Evolutionary conservation across 2,888 invertebrate genomes (phyloP), one percentile per base, ranked within the genome.

Genomic region (Hypselothyrea guttata): DNA sequence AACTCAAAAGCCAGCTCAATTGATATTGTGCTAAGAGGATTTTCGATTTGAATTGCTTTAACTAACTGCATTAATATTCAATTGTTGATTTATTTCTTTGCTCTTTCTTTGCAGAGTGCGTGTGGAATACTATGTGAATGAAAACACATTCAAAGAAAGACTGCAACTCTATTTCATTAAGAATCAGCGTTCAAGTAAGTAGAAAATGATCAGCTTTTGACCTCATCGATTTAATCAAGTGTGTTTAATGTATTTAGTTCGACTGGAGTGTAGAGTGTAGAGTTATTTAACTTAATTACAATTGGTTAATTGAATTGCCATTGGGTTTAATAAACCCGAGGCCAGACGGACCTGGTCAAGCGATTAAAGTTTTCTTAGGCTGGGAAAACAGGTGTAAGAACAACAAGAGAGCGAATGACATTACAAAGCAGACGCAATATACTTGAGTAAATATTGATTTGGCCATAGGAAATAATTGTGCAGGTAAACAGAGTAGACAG

Each of bases 111-210:
- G 95, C 95, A 99, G 98, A 93, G 98, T 99, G 86, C 96, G 98
- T 86, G 98, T 99, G 91, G 98, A 99, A 91, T 99, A 98, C 91
- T 99, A 98, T 92, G 98, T 98, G 89, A 98, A 98, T 92, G 98
- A 99, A 92, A 98, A 98, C 90, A 98, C 98, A 89, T 95, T 98
- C 91, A 98, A 98, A 93, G 98, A 98, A 93, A 94, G 98, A 91
- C 95, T 99, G 90, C 98, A 99, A 92, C 93, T 98, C 85, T 99
- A 98, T 92, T 99, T 99, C 93, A 97, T 99, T 92, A 98, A 99
- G 92, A 99, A 99, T 92, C 98, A 98, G 93, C 94, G 97, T 92
- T 98, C 98, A 91, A 99, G 98, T 98, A 92, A 97, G 98, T 96
- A 99, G 98, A 98, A 92, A 97, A 98, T 96, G 53, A 42, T 53